Evolutionary conservation across 2,113 vertebrate species (phyloP), one percentile per base, ranked within the genome.

Genomic region (Myxocyprinus asiaticus): DNA sequence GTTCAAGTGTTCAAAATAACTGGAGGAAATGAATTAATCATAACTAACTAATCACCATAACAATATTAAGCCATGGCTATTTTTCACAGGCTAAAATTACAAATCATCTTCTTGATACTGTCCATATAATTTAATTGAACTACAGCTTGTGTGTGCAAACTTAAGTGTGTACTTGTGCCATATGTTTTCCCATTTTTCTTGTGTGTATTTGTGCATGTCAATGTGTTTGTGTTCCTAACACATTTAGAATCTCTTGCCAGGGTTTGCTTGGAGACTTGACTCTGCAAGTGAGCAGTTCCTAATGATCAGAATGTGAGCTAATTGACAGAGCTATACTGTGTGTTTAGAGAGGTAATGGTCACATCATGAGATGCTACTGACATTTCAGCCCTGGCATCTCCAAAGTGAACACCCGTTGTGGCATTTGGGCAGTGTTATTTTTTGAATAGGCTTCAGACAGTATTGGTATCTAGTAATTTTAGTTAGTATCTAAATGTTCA

Each of bases 191-290:
- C 15, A 43, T 53, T 76, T 64, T 14, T 79, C 14, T 22, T n/a
- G 56, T 62, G 78, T 47, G 50, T 58, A 14, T 66, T 45, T 74
- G 47, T 64, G 56, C 14, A 78, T 5, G 9, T 78, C 56, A 43
- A 42, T 51, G 55, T 69, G 66, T 78, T 68, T 62, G 17, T 69
- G 64, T 9, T 43, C 44, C 61, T 33, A 33, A 69, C 22, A 7
- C 66, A 44, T 67, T 76, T 68, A 61, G 68, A 68, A 33, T 10
- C 22, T 33, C 22, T 33, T 33, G 11, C n/a, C 22, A 33, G 10
- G 9, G 9, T 61, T 42, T 42, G 11, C 66, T 47, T 33, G 33
- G 33, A 22, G 70, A 48, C 43, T 69, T 51, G 6, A 45, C 9
- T 48, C 7, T 48, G 44, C 45, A 9, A 1, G 6, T 56, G 51